These are phyloP conservation scores for Danio jaintianensis DNA, from an alignment of 2,797 vertebrate genomes.

Conservation along the genomic window DNA sequence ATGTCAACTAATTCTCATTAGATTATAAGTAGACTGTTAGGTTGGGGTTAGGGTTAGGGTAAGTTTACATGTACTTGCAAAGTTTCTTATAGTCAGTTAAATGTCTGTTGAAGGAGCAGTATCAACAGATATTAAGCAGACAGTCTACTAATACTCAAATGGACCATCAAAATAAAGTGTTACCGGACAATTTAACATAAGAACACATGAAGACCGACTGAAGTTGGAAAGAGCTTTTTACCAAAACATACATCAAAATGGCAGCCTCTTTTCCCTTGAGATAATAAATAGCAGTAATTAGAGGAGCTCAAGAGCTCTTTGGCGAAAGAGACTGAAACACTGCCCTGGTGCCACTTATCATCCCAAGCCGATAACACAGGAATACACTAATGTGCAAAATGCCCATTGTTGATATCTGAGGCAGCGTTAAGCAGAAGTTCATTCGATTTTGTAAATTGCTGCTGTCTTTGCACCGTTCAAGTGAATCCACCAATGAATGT, in stretches of 20 bases:
- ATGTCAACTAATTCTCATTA: no score
- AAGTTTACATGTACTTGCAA: no score
- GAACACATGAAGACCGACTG: not conserved
- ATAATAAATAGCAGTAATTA: conserved; percentile 45
- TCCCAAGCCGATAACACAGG: conserved; percentile 3
- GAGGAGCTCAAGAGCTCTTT: conserved; percentile 12
- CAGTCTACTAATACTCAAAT: no score
- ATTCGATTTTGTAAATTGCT: conserved; percentile 33
- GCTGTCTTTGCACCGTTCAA: conserved; percentile 1
- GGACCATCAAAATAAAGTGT: no score
- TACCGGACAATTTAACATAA: no score
- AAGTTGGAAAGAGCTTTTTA: not conserved
- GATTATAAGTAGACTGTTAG: no score
- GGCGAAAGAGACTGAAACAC: not conserved
- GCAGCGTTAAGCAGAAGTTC: not conserved
- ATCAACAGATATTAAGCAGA: no score
- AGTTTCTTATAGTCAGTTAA: no score
- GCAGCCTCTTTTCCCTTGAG: not conserved
- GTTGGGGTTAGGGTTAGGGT: no score
- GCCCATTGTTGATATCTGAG: not conserved
- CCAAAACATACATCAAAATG: not conserved
- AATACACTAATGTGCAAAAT: conserved; percentile 39
- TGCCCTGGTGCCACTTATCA: conserved; percentile 21
- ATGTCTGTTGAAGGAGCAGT: no score
- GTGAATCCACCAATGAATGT: conserved; percentile 22